These are phyloP conservation scores for Monochamus saltuarius DNA, from an alignment of 1,140 invertebrate species.

Conservation along the genomic window DNA sequence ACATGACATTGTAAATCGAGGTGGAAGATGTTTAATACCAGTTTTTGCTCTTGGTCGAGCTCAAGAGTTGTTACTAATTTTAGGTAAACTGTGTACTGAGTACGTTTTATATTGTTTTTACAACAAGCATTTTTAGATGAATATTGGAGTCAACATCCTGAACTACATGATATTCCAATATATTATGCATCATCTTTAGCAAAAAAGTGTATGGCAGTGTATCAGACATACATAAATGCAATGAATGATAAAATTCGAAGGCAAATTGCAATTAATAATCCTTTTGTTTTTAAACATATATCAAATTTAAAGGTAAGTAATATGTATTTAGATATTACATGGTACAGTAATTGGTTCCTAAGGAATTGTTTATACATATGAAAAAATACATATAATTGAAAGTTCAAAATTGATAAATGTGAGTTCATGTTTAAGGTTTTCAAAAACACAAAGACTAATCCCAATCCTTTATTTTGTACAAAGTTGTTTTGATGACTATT, in stretches of 20 bases:
- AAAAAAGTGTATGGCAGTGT: conserved; percentile 99
- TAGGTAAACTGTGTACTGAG: conserved; percentile 58
- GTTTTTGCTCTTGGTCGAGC: conserved; percentile 98
- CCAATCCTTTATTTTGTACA: too few species aligned
- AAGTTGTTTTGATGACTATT: too few species aligned
- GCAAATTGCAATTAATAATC: conserved; percentile 98
- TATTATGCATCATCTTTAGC: conserved; percentile 99
- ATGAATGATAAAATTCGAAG: conserved; percentile 98
- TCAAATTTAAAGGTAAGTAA: conserved; percentile 88
- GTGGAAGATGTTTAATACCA: conserved; percentile 96
- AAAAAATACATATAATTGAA: too few species aligned
- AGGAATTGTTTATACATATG: too few species aligned
- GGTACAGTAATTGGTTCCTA: too few species aligned
- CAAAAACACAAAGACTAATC: too few species aligned
- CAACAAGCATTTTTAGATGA: conserved; percentile 71
- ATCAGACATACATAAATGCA: conserved; percentile 98
- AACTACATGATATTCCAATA: conserved; percentile 98
- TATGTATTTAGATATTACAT: too few species aligned
- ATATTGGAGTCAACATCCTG: conserved; percentile 97
- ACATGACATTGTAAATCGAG: conserved; percentile 93
- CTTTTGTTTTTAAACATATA: conserved; percentile 99
- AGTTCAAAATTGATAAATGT: too few species aligned
- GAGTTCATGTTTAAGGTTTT: too few species aligned
- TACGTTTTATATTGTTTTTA: neutral
- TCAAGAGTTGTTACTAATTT: conserved; percentile 93